Percentiles rank a stretch among this genome's conserved stretches.
Evolutionary conservation across 2,888 invertebrate genomes (phyloP).

Genomic region (Rotaria macrura): DNA sequence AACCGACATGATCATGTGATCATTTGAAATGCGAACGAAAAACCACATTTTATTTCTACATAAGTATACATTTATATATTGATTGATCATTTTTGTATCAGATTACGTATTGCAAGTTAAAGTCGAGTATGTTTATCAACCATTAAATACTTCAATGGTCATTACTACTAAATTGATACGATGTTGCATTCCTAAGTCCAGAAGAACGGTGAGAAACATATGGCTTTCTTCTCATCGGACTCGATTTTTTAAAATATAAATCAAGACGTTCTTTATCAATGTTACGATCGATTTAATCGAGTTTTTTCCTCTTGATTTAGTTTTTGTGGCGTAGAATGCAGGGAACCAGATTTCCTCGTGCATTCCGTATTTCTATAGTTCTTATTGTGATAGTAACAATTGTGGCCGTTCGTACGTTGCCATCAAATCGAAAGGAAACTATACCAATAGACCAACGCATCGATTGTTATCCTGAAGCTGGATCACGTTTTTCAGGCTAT

Average conservation of each 20-base stretch:
- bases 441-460: not conserved
- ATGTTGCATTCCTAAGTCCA: not conserved
- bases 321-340: not conserved
- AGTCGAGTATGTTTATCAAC: not conserved
- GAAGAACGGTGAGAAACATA: not conserved
- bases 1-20: not conserved
- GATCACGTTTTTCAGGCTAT: not conserved
- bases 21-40: not conserved
- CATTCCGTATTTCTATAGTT: not conserved
- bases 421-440: not conserved
- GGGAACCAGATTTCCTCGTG: not conserved
- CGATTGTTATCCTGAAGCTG: constrained; percentile 34
- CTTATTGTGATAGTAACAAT: not conserved
- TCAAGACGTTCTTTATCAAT: not conserved
- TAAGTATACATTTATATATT: not conserved
- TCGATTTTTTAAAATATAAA: not conserved
- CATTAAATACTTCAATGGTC: not conserved
- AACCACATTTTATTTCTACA: not conserved
- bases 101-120: no score
- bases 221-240: not conserved
- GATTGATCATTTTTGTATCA: not conserved
- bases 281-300: no score
- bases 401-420: not conserved
- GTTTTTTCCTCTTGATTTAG: not conserved
- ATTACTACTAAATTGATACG: not conserved